Conservation (phyloP, 2,888 invertebrate species). For the Eristalis pertinax region DNA sequence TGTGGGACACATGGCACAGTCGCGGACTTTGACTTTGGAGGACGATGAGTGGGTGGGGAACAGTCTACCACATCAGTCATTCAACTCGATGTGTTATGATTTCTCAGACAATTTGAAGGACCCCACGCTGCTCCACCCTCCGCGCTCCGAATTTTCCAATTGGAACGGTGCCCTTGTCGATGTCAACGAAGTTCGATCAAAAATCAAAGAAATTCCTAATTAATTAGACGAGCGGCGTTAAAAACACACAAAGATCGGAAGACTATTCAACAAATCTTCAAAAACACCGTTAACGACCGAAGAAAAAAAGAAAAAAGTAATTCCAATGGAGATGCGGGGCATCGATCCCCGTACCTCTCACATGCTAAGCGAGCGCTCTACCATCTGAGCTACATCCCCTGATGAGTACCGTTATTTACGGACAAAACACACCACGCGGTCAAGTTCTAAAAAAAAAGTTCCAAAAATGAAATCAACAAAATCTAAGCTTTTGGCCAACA, state of each 20-base stretch:
- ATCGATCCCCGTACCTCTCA: slow-evolving; percentile 82
- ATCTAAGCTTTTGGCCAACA: neutral
- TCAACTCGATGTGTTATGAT: no score
- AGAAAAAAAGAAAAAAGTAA: neutral
- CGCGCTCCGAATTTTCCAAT: no score
- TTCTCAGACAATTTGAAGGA: no score
- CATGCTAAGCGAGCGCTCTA: slow-evolving; percentile 82
- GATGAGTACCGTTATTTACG: neutral
- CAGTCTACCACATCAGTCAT: no score
- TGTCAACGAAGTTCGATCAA: no score
- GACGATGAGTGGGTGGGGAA: neutral
- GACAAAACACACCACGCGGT: neutral
- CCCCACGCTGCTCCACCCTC: no score
- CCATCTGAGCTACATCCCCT: slow-evolving; percentile 82
- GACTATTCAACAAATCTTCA: neutral
- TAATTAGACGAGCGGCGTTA: no score
- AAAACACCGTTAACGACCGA: neutral
- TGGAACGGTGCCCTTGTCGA: no score
- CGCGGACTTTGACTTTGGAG: neutral
- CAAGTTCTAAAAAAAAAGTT: neutral
- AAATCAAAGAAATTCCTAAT: no score
- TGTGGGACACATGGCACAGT: neutral
- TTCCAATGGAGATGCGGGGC: slow-evolving; percentile 80
- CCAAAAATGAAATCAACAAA: neutral
- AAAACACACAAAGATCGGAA: neutral